Conservation (phyloP, 2,797 vertebrate genomes). For the Pangasius djambal region DNA sequence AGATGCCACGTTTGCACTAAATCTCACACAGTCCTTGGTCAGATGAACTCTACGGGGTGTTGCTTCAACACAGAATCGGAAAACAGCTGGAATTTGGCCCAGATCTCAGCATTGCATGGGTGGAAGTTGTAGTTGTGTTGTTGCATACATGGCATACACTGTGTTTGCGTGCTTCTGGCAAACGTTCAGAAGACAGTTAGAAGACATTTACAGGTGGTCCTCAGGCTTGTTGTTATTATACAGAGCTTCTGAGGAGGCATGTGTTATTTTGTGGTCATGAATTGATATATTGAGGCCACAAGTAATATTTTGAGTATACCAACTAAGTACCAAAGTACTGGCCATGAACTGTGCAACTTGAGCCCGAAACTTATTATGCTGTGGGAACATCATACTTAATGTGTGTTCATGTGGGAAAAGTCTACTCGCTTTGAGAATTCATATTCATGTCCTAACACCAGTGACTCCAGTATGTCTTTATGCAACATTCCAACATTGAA, state of each 20-base stretch:
- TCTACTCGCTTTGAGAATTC: background rate
- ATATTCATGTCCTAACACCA: background rate
- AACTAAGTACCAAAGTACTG: background rate
- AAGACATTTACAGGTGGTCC: background rate
- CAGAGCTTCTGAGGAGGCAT: background rate
- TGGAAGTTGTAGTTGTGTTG: background rate
- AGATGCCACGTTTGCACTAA: slow-evolving; percentile 5
- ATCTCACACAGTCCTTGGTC: background rate
- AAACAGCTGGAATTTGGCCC: slow-evolving; percentile 9
- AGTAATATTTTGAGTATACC: background rate
- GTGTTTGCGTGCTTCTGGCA: background rate
- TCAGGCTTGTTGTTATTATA: background rate
- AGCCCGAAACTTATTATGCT: background rate
- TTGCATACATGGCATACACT: background rate
- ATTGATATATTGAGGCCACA: background rate
- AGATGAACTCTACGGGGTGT: background rate
- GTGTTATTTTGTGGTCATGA: background rate
- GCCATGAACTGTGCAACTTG: background rate
- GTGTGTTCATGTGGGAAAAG: background rate
- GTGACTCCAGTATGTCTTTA: background rate
- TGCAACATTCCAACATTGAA: background rate
- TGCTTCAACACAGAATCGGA: background rate
- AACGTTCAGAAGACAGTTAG: background rate
- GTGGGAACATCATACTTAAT: background rate
- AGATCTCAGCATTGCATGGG: background rate